Percentiles rank a stretch among this genome's conserved stretches.
Conservation (phyloP, 1,140 invertebrate species). For the Lepidurus packardi region DNA sequence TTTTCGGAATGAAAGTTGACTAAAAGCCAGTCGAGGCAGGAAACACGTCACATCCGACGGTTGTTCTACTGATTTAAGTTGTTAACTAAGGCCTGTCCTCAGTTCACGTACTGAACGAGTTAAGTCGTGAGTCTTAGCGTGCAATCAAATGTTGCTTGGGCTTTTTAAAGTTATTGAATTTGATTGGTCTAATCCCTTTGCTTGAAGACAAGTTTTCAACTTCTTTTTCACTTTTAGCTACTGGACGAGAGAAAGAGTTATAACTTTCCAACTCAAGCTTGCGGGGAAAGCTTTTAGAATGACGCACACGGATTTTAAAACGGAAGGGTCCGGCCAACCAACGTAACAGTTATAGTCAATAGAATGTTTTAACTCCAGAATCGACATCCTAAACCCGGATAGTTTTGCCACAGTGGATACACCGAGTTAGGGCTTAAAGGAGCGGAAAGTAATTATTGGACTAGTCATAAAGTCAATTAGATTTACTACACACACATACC, state of each 20-base stretch:
- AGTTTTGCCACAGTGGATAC: background rate
- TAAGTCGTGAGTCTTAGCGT: background rate
- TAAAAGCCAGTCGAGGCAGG: background rate
- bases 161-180: background rate
- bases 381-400: too few relatives aligned
- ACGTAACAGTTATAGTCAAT: too few relatives aligned
- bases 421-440: background rate
- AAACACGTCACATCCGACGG: background rate
- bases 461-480: background rate
- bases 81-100: background rate
- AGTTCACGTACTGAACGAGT: background rate
- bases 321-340: too few relatives aligned
- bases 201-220: background rate
- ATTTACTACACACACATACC: too few relatives aligned
- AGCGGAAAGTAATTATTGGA: constrained; percentile 5
- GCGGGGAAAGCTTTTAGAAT: too few relatives aligned
- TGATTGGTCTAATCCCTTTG: background rate
- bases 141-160: background rate
- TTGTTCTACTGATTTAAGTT: background rate
- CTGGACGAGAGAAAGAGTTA: background rate
- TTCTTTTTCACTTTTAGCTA: background rate
- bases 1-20: background rate
- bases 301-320: too few relatives aligned
- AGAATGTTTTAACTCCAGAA: too few relatives aligned
- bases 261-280: background rate